A percentile compares a stretch with the other conserved stretches of the same genome.
phyloP scores from a whole-genome alignment of 1,140 invertebrate genomes.

The Manduca sexta region DNA sequence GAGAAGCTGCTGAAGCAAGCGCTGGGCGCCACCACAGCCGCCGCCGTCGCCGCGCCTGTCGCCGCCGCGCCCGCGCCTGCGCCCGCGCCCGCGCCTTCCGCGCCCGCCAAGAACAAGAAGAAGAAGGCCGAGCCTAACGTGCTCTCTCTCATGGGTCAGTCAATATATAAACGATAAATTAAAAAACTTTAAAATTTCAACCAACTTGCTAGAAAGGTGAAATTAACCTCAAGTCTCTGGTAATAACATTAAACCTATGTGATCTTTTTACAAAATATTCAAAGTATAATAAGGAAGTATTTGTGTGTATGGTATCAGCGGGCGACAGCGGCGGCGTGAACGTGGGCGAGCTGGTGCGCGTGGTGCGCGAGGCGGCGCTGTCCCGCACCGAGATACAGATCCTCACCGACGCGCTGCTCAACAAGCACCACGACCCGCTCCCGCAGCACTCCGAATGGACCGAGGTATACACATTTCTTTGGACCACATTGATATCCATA shows the following conservation, averaged over 20 bases:
- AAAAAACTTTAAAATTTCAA: no score
- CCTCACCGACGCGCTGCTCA: conserved; percentile 89
- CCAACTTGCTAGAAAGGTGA: no score
- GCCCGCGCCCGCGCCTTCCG: conserved; percentile 29
- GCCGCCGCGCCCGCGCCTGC: conserved; percentile 23
- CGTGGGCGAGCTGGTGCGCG: conserved; percentile 80
- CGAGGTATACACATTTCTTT: conserved; percentile 72
- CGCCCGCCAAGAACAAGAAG: conserved; percentile 65
- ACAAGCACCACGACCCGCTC: conserved; percentile 84
- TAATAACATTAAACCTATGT: no score
- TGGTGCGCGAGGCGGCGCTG: conserved; percentile 84
- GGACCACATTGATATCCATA: no score
- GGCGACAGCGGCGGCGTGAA: conserved; percentile 78
- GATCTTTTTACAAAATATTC: no score
- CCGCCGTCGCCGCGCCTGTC: conserved; percentile 32
- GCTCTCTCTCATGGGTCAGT: conserved; percentile 57
- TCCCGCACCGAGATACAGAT: conserved; percentile 90
- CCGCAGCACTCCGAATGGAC: conserved; percentile 87
- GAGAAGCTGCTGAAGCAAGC: conserved; percentile 65
- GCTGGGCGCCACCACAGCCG: conserved; percentile 18
- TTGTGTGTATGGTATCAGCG: conserved; percentile 64
- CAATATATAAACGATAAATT: no score
- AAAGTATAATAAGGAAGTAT: no score
- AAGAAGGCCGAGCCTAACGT: conserved; percentile 65
- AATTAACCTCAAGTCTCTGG: no score